These are phyloP conservation scores for Eira barbara DNA, from an alignment of 2,113 vertebrate genomes.

Conservation along the genomic window DNA sequence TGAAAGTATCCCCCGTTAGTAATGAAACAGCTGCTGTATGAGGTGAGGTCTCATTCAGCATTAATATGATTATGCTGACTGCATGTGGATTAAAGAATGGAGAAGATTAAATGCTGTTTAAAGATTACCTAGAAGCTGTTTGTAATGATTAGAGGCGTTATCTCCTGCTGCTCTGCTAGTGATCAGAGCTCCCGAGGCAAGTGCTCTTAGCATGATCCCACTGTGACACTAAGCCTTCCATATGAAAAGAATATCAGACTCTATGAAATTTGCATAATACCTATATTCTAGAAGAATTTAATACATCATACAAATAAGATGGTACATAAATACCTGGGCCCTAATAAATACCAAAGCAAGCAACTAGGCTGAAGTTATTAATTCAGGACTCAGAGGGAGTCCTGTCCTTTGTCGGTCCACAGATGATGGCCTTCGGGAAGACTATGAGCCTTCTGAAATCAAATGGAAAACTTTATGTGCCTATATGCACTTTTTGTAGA, in stretches of 20 bases:
- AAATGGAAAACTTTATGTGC: neutral
- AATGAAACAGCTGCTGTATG: neutral
- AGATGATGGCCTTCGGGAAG: neutral
- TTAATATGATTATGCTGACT: neutral
- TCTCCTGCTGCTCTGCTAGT: neutral
- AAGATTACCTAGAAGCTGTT: neutral
- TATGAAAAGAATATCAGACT: neutral
- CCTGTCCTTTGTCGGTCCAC: neutral
- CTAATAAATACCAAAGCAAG: neutral
- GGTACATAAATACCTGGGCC: neutral
- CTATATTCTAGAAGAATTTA: neutral
- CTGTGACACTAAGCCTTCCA: neutral
- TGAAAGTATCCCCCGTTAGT: neutral
- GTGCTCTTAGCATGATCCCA: neutral
- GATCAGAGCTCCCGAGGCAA: neutral
- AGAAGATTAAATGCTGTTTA: neutral
- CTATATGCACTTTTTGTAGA: neutral
- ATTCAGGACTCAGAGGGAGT: constrained; percentile 4
- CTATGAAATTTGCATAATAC: neutral
- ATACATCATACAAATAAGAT: neutral
- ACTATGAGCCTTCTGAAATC: neutral
- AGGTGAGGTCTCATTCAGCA: neutral
- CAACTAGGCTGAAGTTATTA: neutral
- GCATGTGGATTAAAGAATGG: neutral
- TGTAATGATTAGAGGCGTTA: neutral